These are phyloP conservation scores for Periplaneta americana DNA, from an alignment of 1,140 invertebrate genomes.

Conservation along the genomic window DNA sequence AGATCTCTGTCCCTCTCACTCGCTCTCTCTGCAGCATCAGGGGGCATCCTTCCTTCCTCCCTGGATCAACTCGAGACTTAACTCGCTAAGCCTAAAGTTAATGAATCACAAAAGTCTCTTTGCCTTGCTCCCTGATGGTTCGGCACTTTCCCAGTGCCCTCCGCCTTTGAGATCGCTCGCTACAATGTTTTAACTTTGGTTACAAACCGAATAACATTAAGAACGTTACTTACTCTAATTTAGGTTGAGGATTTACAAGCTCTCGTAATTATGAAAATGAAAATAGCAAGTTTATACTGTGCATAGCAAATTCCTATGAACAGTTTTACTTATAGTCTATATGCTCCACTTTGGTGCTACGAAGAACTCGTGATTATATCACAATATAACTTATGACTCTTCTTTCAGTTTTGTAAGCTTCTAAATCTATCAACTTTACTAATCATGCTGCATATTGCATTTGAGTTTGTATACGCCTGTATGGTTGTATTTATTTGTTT, in stretches of 20 bases:
- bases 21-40: not conserved
- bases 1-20: not conserved
- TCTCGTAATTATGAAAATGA: not conserved
- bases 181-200: not conserved
- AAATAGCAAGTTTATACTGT: too few species aligned
- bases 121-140: not conserved
- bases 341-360: too few species aligned
- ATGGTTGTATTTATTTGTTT: too few species aligned
- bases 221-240: not conserved
- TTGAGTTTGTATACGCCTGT: too few species aligned
- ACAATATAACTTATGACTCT: too few species aligned
- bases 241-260: not conserved
- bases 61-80: not conserved
- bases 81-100: not conserved
- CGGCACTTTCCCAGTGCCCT: not conserved
- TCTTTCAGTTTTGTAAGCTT: too few species aligned
- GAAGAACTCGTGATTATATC: too few species aligned
- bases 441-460: too few species aligned
- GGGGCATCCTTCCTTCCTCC: not conserved
- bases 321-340: too few species aligned
- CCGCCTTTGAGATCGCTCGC: not conserved
- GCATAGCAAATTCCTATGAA: too few species aligned
- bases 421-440: too few species aligned
- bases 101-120: not conserved
- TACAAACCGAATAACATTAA: not conserved